These are phyloP conservation scores for Hesperophylax magnus DNA, from an alignment of 1,140 invertebrate species.

Conservation along the genomic window DNA sequence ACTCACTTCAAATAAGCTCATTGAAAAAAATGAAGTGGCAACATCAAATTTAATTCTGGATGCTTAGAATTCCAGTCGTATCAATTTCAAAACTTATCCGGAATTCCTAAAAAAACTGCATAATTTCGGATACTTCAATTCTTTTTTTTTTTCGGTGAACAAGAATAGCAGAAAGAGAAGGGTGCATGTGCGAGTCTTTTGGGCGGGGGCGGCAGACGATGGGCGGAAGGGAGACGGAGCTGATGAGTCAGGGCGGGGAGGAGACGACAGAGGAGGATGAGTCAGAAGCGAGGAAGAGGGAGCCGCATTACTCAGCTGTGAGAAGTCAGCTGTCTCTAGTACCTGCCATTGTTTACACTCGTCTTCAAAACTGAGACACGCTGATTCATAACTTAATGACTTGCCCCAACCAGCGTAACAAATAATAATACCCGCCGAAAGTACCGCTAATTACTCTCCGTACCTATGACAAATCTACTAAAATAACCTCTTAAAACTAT, in stretches of 20 bases:
- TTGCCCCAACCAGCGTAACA: too few species aligned
- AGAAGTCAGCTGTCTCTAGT: conserved; percentile 1
- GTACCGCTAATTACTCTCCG: too few species aligned
- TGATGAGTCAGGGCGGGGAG: not conserved
- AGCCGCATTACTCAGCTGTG: conserved; percentile 10
- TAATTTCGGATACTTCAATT: not conserved
- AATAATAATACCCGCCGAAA: too few species aligned
- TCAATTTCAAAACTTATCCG: not conserved
- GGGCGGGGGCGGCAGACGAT: conserved; percentile 1
- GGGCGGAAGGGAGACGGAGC: conserved; percentile 3
- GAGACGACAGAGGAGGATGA: not conserved
- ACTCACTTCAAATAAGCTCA: too few species aligned
- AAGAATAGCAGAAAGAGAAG: not conserved
- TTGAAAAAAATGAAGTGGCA: too few species aligned
- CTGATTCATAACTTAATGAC: not conserved
- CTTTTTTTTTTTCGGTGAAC: not conserved
- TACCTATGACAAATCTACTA: too few species aligned
- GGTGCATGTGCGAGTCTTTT: not conserved
- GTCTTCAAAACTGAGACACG: too few species aligned
- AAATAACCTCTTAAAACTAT: too few species aligned
- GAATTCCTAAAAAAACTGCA: not conserved
- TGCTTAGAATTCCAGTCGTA: not conserved
- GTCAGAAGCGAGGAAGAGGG: not conserved
- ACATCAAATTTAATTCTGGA: too few species aligned
- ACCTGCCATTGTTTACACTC: not conserved